Percentiles rank a stretch among this genome's conserved stretches.
Conservation (phyloP, 1,140 invertebrate species). For the Drosophila ogumai region DNA sequence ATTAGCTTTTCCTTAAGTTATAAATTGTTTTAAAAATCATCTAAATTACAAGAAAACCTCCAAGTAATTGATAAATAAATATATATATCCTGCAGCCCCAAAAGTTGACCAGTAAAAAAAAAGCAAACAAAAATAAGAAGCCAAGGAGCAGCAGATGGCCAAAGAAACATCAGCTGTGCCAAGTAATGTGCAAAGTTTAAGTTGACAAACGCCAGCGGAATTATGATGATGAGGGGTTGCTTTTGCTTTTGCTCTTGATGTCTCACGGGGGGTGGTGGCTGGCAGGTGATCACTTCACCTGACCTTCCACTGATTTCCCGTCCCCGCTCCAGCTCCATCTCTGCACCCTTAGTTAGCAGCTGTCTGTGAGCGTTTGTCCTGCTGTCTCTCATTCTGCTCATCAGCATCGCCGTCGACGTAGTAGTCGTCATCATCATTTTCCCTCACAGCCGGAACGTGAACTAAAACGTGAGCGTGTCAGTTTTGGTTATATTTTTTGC, state of each 20-base stretch:
- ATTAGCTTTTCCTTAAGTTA: not conserved
- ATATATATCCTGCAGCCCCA: not conserved
- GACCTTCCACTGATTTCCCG: slow-evolving; percentile 26
- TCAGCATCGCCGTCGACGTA: slow-evolving; percentile 31
- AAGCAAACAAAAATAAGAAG: not conserved
- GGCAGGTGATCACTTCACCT: slow-evolving; percentile 43
- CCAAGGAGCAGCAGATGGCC: slow-evolving; percentile 8
- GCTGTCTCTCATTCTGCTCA: slow-evolving; percentile 38
- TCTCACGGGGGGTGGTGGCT: not conserved
- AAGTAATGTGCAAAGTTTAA: slow-evolving; percentile 42
- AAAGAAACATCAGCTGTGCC: slow-evolving; percentile 29
- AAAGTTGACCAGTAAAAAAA: slow-evolving; percentile 14
- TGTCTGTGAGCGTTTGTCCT: slow-evolving; percentile 35
- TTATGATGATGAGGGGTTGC: slow-evolving; percentile 21
- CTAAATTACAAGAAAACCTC: not conserved
- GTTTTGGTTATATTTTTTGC: slow-evolving; percentile 39
- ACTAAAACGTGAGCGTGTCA: slow-evolving; percentile 66
- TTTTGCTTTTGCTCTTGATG: not conserved
- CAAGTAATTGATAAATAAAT: slow-evolving; percentile 4
- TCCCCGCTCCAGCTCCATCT: not conserved
- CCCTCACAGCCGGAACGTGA: slow-evolving; percentile 44
- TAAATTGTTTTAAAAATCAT: not conserved
- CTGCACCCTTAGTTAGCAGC: slow-evolving; percentile 31
- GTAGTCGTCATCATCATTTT: slow-evolving; percentile 39
- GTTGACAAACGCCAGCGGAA: slow-evolving; percentile 39